These are phyloP conservation scores for Tetranychus urticae DNA, from an alignment of 1,140 invertebrate genomes.

Conservation along the genomic window DNA sequence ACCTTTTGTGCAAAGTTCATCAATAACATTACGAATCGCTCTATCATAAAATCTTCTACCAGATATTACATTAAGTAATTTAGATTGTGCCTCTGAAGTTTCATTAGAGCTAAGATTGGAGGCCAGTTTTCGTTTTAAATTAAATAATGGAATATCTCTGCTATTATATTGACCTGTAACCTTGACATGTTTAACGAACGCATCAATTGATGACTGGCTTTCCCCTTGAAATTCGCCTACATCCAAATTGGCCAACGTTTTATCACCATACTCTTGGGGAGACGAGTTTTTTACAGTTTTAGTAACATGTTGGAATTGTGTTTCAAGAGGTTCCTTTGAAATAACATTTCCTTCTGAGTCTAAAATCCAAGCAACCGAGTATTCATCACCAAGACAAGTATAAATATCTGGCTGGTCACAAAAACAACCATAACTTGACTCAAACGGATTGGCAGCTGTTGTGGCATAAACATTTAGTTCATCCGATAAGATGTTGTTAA, in stretches of 20 bases:
- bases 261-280: slow-evolving; percentile 32
- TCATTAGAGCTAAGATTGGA: neutral
- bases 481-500: slow-evolving; percentile 28
- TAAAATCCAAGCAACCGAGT: slow-evolving; percentile 41
- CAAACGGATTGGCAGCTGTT: slow-evolving; percentile 34
- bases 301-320: slow-evolving; percentile 31
- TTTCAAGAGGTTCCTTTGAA: slow-evolving; percentile 26
- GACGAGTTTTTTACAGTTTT: slow-evolving; percentile 34
- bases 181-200: neutral
- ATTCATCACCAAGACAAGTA: slow-evolving; percentile 34
- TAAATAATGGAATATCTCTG: neutral
- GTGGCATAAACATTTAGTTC: slow-evolving; percentile 35
- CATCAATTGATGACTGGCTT: neutral
- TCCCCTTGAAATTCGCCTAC: slow-evolving; percentile 23
- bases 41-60: neutral
- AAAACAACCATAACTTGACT: slow-evolving; percentile 32
- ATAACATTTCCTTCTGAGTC: slow-evolving; percentile 34
- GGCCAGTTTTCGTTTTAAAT: neutral
- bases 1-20: neutral
- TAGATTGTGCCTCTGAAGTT: neutral
- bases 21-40: neutral
- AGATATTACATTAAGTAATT: neutral
- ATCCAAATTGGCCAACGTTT: slow-evolving; percentile 20
- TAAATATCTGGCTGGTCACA: slow-evolving; percentile 27
- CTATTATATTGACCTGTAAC: neutral